Evolutionary conservation across 1,140 invertebrate species (phyloP).

Genomic region (Chironomus tepperi): DNA sequence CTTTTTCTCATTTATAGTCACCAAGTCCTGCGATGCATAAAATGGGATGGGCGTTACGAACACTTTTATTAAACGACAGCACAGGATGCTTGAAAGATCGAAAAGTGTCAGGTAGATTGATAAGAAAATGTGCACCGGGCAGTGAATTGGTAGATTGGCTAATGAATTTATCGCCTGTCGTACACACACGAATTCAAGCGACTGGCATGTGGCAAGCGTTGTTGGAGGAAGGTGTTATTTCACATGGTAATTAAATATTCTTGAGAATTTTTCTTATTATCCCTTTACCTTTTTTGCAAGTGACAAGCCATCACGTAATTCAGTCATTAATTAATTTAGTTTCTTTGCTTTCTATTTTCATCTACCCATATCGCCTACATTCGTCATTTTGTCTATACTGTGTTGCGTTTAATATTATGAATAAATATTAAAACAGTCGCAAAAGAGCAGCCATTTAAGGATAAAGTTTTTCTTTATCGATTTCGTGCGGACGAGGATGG

Average conservation of each 20-base stretch:
- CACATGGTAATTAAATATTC: slow-evolving; percentile 52
- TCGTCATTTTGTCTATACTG: too few relatives aligned
- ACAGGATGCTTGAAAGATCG: slow-evolving; percentile 53
- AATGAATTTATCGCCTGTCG: slow-evolving; percentile 45
- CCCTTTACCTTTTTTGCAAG: not conserved
- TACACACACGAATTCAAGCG: slow-evolving; percentile 59
- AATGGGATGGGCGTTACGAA: slow-evolving; percentile 61
- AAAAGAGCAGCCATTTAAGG: slow-evolving; percentile 71
- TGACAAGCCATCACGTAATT: not conserved
- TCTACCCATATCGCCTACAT: not conserved
- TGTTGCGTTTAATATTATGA: too few relatives aligned
- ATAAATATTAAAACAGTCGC: slow-evolving; percentile 46
- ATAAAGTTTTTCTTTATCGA: slow-evolving; percentile 75
- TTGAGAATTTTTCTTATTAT: not conserved
- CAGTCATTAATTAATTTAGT: not conserved
- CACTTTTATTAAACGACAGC: slow-evolving; percentile 53
- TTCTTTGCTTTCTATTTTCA: not conserved
- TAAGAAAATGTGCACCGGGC: slow-evolving; percentile 49
- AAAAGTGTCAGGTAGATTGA: slow-evolving; percentile 47
- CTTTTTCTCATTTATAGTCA: slow-evolving; percentile 37
- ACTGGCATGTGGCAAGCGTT: slow-evolving; percentile 76
- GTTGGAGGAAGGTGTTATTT: slow-evolving; percentile 71
- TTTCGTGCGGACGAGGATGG: slow-evolving; percentile 65
- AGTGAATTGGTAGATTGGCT: slow-evolving; percentile 75
- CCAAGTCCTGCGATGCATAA: slow-evolving; percentile 55